Base-by-base conservation (phyloP, 2,888 invertebrate genomes). In the Trachelus iudaicus region DNA sequence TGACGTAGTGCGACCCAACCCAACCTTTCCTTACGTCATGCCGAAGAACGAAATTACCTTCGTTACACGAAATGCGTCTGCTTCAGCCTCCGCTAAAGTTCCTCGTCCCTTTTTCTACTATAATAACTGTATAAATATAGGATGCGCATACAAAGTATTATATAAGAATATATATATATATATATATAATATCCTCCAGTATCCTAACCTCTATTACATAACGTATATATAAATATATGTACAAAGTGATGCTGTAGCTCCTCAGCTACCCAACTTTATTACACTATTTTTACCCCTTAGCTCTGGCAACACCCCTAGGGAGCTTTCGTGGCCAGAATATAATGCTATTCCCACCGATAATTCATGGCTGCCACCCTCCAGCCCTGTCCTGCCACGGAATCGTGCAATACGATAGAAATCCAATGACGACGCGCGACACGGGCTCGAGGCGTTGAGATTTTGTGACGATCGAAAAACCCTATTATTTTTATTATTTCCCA, bases 1-100 rank as follows among this genome's bases (percentile, higher is more conserved):
- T 11, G 4, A 34, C 73, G 34, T n/a, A 31, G 4, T 3, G 73
- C 73, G 76, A n/a, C 69, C 73, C 79, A 69, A 35, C 73, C 75
- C 68, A 35, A 35, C 34, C 78, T 33, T 85, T 86, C 87, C 88
- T 88, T 87, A 83, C 86, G 79, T 81, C 82, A 80, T 77, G 69
- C 73, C 77, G 87, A 90, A 88, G 89, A 90, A 90, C 89, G 85
- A 91, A 91, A 91, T 91, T 91, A 89, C 91, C 91, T 91, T 91
- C 90, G 91, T 91, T 91, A 91, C 87, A 88, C 85, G 89, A 89
- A 89, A 89, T 87, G 87, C 88, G 86, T 88, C 86, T 89, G 6
- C 88, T 83, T 85, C 84, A 83, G 85, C 80, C 85, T 83, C 85
- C 83, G 81, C 82, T 81, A 80, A 23, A 68, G 34, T 75, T 56